phyloP scores from a whole-genome alignment of 2,797 vertebrate genomes.

The Artibeus jamaicensis region DNA sequence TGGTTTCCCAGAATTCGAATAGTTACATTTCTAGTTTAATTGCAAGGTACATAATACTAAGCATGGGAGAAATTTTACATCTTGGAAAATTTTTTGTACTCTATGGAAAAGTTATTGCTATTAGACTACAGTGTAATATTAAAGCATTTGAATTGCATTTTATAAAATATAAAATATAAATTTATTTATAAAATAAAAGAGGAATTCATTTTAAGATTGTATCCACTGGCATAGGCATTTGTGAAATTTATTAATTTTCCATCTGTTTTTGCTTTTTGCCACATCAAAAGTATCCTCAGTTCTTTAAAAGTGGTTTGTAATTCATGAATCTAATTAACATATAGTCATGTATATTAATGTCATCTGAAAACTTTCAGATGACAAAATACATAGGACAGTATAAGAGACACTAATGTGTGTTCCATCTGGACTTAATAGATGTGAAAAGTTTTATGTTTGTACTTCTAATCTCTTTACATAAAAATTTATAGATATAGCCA shows the following conservation, averaged over 20 bases:
- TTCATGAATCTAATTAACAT: not conserved
- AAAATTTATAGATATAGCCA: not conserved
- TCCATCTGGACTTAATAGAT: not conserved
- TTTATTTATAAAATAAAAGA: not conserved
- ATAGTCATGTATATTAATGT: not conserved
- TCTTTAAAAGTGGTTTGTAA: not conserved
- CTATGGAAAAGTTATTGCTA: not conserved
- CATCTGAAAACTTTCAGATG: constrained; percentile 2
- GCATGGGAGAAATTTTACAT: not conserved
- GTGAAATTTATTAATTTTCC: not conserved
- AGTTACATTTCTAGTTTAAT: not conserved
- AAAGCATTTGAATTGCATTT: not conserved
- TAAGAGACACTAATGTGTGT: not conserved
- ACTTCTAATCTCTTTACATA: not conserved
- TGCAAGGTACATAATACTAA: not conserved
- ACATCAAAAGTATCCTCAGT: not conserved
- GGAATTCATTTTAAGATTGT: not conserved
- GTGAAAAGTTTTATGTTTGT: not conserved
- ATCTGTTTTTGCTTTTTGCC: not conserved
- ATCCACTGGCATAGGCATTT: not conserved
- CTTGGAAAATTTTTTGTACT: not conserved
- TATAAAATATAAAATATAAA: constrained; percentile 10
- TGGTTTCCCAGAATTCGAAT: not conserved
- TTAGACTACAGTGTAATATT: not conserved
- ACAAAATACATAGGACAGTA: not conserved